Evolutionary conservation across 1,140 invertebrate species (phyloP), one percentile per base, ranked within the genome.

Genomic region (Ladona fulva): DNA sequence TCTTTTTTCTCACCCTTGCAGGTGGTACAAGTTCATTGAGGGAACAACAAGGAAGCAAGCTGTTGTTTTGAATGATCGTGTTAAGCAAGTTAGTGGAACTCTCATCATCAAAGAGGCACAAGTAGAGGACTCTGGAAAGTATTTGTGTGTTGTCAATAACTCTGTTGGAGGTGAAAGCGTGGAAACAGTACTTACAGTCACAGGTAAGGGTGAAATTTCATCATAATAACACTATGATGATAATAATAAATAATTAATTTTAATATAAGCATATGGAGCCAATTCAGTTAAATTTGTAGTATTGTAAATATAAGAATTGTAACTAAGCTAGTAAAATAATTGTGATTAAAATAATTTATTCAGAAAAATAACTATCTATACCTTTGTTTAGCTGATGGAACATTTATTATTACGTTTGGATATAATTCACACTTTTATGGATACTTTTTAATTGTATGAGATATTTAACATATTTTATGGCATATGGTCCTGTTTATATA

Each of bases 1-100:
- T 78, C 78, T 24, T 66, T 66, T 42, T 79, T 76, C n/a, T 77
- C n/a, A 66, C 24, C 52, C 85, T 90, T 92, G 37, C 90, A 97
- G 95, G 89, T 96, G 94, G 95, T 96, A 94, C 87, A 97, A 97
- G 83, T 96, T 96, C 84, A 92, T 94, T 79, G 94, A 96, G 80
- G 93, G 93, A 25, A 92, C 92, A 0, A 90, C 90, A 5, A 89
- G 93, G 42, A 94, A 95, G 83, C 92, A 95, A 84, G 92, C 93
- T 24, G 94, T 97, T 5, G 89, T 90, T 59, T 85, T 96, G 75
- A 92, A 95, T 83, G 95, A 97, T 74, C 90, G 95, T 80, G 92
- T 97, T 0, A 94, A 94, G 82, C 95, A 97, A 87, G 93, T 95
- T n/a, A 95, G 95, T 80, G 96, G 96, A 78, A 97, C 96, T 78